phyloP scores from a whole-genome alignment of 2,888 invertebrate species.

The Spatulosminthurus flaviceps region DNA sequence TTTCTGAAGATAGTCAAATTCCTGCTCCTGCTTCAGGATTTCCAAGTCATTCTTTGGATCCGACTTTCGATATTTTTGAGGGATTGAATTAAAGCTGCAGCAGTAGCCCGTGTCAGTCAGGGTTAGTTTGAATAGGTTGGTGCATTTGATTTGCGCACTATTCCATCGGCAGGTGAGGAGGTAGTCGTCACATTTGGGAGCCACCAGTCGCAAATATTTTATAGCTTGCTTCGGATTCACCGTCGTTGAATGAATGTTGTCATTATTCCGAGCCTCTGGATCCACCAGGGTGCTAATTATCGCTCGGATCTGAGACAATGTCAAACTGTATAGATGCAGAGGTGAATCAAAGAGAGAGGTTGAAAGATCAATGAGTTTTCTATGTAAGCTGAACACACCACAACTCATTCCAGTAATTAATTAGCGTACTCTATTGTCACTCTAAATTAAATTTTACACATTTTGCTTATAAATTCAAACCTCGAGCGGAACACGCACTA shows the following conservation, averaged over 20 bases:
- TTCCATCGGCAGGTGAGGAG: conserved; percentile 59
- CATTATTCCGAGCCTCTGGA: conserved; percentile 59
- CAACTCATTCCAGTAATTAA: too few relatives aligned
- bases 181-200: conserved; percentile 63
- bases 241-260: conserved; percentile 44
- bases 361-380: too few relatives aligned
- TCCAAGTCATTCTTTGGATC: conserved; percentile 54
- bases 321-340: neutral
- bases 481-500: too few relatives aligned
- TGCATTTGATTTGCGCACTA: conserved; percentile 55
- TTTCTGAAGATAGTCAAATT: conserved; percentile 61
- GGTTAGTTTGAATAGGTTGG: conserved; percentile 58
- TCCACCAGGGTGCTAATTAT: conserved; percentile 61
- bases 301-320: conserved; percentile 52
- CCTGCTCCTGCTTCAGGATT: conserved; percentile 59
- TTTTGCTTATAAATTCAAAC: too few relatives aligned
- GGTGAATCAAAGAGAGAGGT: too few relatives aligned
- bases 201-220: conserved; percentile 57
- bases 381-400: too few relatives aligned
- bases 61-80: conserved; percentile 43
- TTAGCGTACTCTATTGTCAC: too few relatives aligned
- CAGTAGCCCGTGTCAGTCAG: conserved; percentile 63
- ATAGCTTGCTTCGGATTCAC: conserved; percentile 55
- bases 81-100: conserved; percentile 61
- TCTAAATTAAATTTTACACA: too few relatives aligned